Base-by-base conservation (phyloP, 2,797 vertebrate species). In the Catharus ustulatus region DNA sequence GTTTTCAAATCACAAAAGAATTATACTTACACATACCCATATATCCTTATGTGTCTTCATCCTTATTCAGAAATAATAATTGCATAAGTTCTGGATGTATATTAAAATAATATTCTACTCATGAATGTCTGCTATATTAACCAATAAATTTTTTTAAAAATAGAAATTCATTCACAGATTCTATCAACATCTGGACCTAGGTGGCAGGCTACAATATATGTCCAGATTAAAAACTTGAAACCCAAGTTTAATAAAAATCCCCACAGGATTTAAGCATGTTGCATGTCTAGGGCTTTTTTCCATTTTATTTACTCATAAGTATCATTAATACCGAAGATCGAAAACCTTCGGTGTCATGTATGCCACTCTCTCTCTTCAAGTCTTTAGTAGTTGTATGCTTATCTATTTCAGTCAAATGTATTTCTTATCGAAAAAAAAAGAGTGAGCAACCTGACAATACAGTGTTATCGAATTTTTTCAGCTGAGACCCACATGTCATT, bases 401-500 rank as follows among this genome's bases (percentile, higher is more conserved):
- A 99, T 99, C 99, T 98, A 98, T 98, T 98, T 98, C 98, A 99
- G 98, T 99, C 99, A 98, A 99, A 99, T 99, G 99, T 99, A 99
- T 99, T 99, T 99, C 99, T 99, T 99, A 99, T 99, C 98, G 84
- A 97, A 98, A 97, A 85, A 97, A 95, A 97, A 97, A 97, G 96
- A 97, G 98, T 97, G 97, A 98, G 98, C 97, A 97, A 97, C 97
- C 97, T 98, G 98, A 99, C 99, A 99, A 99, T 99, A 98, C 98
- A 97, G 98, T 97, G 98, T 99, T 99, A 99, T 99, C 99, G 98
- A 99, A 98, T 98, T 98, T 99, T 99, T 98, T 99, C 99, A 99
- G 99, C 99, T 98, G 98, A 99, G 99, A 99, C 98, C 98, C 98
- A 98, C 97, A 98, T 99, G 99, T 99, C 99, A 99, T 98, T 99